Conservation (phyloP, 2,113 vertebrate genomes). For the Mola mola region DNA sequence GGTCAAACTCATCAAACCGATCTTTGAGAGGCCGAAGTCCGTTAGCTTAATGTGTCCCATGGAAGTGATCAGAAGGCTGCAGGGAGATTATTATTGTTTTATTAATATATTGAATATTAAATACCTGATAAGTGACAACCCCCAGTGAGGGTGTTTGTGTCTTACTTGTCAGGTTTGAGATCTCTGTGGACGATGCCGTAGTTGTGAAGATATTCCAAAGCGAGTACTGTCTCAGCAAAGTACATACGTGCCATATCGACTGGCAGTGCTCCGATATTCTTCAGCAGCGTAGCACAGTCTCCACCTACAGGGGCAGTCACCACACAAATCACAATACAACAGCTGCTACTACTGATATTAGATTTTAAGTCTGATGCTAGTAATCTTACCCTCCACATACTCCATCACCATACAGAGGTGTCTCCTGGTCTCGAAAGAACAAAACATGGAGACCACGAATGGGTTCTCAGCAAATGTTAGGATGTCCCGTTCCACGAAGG, state of each 20-base stretch:
- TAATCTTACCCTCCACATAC: slow-evolving; percentile 92
- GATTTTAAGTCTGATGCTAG: too few species aligned
- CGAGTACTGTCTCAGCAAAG: slow-evolving; percentile 96
- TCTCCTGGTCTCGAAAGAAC: slow-evolving; percentile 95
- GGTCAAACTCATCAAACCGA: slow-evolving; percentile 97
- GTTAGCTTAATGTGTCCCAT: slow-evolving; percentile 98
- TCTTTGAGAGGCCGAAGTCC: slow-evolving; percentile 97
- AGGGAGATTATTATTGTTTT: too few species aligned
- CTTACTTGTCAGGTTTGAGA: slow-evolving; percentile 98
- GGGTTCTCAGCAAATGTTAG: slow-evolving; percentile 97
- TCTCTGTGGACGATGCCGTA: slow-evolving; percentile 98
- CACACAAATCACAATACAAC: too few species aligned
- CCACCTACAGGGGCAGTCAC: slow-evolving; percentile 82
- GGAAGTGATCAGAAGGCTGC: slow-evolving; percentile 97
- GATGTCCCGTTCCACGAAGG: slow-evolving; percentile 97
- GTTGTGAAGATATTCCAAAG: slow-evolving; percentile 95
- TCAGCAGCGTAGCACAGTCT: slow-evolving; percentile 95
- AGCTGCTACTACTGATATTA: too few species aligned
- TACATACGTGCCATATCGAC: slow-evolving; percentile 97
- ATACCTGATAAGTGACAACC: too few species aligned
- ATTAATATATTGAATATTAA: too few species aligned
- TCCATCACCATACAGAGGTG: slow-evolving; percentile 99
- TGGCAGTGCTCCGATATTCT: slow-evolving; percentile 94
- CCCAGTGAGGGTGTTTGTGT: not conserved
- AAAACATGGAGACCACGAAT: slow-evolving; percentile 99